Conservation (phyloP, 2,797 vertebrate species). For the Myotis daubentonii region DNA sequence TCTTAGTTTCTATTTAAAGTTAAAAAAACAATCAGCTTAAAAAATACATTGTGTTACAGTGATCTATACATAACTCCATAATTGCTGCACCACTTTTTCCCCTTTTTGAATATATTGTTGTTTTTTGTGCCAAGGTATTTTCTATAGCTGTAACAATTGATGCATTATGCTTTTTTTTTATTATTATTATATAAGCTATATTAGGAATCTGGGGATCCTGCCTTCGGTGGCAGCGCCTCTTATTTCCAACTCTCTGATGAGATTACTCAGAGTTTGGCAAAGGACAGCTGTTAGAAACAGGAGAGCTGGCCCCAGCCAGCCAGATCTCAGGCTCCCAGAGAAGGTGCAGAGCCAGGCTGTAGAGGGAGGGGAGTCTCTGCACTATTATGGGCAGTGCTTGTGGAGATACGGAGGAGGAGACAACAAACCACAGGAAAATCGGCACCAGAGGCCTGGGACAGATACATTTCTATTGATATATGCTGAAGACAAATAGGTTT, state of each 20-base stretch:
- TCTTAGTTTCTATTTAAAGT: constrained; percentile 21
- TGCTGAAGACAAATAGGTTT: neutral
- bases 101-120: neutral
- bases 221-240: neutral
- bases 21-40: neutral
- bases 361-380: neutral
- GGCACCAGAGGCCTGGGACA: neutral
- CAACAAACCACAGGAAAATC: neutral
- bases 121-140: neutral
- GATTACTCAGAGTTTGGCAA: neutral
- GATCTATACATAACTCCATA: neutral
- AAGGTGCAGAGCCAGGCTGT: neutral
- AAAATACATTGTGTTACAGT: neutral
- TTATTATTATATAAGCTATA: neutral
- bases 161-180: neutral
- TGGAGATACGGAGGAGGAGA: neutral
- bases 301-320: neutral
- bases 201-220: neutral
- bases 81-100: neutral
- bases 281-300: neutral
- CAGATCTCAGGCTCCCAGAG: neutral
- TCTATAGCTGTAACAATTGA: neutral
- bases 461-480: neutral
- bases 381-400: too few species aligned
- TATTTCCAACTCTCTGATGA: neutral